phyloP scores from a whole-genome alignment of 2,113 vertebrate genomes.

The Ctenodactylus gundi region DNA sequence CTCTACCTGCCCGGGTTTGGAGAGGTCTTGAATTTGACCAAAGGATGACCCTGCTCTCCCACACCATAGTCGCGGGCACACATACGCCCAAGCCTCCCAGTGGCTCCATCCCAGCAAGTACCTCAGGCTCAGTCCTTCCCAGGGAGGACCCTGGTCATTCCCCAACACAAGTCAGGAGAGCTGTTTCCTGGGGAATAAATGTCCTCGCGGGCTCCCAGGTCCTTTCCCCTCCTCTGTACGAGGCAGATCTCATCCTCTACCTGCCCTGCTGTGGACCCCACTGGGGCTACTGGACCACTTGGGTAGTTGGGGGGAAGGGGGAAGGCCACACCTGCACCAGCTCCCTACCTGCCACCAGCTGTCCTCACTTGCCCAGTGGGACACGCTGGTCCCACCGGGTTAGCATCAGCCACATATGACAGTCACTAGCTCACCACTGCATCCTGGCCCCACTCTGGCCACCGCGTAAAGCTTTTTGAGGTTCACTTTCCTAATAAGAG shows the following conservation, averaged over 20 bases:
- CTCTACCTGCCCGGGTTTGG: neutral
- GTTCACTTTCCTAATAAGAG: neutral
- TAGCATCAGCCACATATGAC: too few species aligned
- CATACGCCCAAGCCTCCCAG: too few species aligned
- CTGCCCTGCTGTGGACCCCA: neutral
- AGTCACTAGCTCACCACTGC: too few species aligned
- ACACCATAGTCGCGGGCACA: fast-evolving
- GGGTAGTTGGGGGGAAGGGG: neutral
- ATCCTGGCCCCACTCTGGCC: neutral
- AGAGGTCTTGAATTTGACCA: neutral
- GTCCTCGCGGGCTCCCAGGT: neutral
- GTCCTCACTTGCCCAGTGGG: fast-evolving
- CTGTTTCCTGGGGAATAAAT: neutral
- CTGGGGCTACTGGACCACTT: neutral
- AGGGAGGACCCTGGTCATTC: neutral
- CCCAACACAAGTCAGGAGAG: fast-evolving
- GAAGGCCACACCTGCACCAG: neutral
- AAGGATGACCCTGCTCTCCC: neutral
- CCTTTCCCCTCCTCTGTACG: neutral
- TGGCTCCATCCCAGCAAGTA: neutral
- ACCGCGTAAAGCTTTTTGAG: neutral
- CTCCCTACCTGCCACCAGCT: neutral
- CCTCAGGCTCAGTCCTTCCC: neutral
- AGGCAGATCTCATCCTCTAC: neutral
- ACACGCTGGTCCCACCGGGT: too few species aligned